phyloP scores from a whole-genome alignment of 2,113 vertebrate genomes.

The Nannospalax galili region DNA sequence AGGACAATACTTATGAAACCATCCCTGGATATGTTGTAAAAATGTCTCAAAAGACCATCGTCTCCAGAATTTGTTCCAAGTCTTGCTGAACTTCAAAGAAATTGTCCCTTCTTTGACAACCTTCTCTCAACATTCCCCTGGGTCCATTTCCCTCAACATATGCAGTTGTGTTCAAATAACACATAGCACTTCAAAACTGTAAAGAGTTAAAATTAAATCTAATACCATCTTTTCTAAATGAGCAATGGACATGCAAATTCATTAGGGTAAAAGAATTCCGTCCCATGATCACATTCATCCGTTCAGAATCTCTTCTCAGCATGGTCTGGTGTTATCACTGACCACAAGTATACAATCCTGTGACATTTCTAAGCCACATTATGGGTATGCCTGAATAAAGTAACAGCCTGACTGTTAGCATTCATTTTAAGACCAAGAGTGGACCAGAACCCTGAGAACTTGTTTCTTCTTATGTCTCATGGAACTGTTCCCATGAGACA shows the following conservation, averaged over 20 bases:
- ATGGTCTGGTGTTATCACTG: background rate
- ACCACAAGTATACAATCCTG: background rate
- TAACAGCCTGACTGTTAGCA: no score
- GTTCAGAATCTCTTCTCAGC: background rate
- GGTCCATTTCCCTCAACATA: background rate
- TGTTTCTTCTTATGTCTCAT: no score
- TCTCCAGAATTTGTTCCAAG: background rate
- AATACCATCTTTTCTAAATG: conserved; percentile 23
- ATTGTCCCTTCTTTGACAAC: background rate
- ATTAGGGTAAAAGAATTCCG: background rate
- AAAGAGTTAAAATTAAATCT: background rate
- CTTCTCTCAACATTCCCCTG: background rate
- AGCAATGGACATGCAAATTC: background rate
- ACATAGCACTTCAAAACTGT: background rate
- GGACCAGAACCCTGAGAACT: no score
- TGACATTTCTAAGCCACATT: no score
- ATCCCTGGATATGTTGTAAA: conserved; percentile 1
- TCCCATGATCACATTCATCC: background rate
- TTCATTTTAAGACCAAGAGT: no score
- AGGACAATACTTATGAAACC: background rate
- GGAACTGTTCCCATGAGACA: no score
- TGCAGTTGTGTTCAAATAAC: background rate
- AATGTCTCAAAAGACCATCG: background rate
- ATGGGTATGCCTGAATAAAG: no score
- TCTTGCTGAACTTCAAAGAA: background rate